Percentiles rank a stretch among this genome's conserved stretches.
These are phyloP conservation scores for Istiophorus platypterus DNA, from an alignment of 2,113 vertebrate species.

Conservation along the genomic window DNA sequence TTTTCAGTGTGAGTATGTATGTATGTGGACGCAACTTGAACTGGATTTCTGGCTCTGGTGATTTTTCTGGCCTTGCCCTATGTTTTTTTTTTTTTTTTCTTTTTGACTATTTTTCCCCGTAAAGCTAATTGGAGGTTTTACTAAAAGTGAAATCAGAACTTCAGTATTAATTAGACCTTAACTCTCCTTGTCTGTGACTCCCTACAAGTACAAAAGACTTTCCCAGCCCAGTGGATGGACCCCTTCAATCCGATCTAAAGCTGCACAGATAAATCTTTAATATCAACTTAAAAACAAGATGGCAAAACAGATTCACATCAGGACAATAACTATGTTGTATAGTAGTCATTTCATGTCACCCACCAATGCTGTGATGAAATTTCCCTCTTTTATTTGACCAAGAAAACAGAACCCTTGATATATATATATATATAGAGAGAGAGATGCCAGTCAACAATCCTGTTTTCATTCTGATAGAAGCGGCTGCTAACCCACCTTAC, in stretches of 20 bases:
- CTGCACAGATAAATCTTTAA: not conserved
- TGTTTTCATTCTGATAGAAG: not conserved
- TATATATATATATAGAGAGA: not conserved
- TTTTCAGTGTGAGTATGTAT: not conserved
- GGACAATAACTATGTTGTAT: not conserved
- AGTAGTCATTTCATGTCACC: not conserved
- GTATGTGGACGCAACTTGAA: not conserved
- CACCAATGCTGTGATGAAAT: not conserved
- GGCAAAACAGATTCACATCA: constrained; percentile 1
- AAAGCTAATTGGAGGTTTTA: constrained; percentile 12
- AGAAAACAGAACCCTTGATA: not conserved
- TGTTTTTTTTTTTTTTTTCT: not conserved
- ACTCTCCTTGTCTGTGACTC: constrained; percentile 1
- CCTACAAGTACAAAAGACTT: constrained; percentile 25
- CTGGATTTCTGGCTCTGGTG: not conserved
- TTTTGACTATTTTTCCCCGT: not conserved
- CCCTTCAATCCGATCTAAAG: not conserved
- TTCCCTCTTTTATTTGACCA: constrained; percentile 1
- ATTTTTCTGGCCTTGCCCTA: not conserved
- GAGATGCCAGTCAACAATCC: not conserved
- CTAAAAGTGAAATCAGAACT: constrained; percentile 9
- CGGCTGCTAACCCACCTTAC: not conserved
- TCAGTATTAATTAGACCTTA: constrained; percentile 27
- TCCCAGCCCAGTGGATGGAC: not conserved
- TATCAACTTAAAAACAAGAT: constrained; percentile 9